Evolutionary conservation across 2,888 invertebrate genomes (phyloP).

Genomic region (Drosophila emarginata): DNA sequence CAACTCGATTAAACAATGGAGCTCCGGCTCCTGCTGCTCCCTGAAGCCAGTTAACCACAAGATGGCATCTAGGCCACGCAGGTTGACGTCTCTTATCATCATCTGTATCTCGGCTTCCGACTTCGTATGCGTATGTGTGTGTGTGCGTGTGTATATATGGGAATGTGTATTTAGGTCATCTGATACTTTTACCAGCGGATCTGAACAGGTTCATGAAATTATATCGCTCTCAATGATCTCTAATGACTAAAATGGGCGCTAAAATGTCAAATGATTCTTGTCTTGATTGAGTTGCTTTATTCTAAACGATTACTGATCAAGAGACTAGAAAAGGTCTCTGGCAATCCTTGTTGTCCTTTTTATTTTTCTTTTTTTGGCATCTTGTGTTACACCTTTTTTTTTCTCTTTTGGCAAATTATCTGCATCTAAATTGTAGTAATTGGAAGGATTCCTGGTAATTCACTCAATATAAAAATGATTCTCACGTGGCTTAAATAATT

Average conservation of each 20-base stretch:
- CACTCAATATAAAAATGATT: conserved; percentile 20
- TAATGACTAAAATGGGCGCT: conserved; percentile 40
- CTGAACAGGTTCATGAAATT: conserved; percentile 47
- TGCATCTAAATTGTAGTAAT: conserved; percentile 50
- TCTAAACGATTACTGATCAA: conserved; percentile 25
- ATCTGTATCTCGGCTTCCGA: conserved; percentile 53
- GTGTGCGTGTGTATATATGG: conserved; percentile 43
- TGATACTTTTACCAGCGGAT: conserved; percentile 53
- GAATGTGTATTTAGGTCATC: conserved; percentile 45
- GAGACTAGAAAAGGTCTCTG: conserved; percentile 34
- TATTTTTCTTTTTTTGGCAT: conserved; percentile 10
- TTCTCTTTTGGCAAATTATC: conserved; percentile 44
- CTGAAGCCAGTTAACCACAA: conserved; percentile 53
- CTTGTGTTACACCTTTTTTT: conserved; percentile 47
- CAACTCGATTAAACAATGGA: conserved; percentile 41
- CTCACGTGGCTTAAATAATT: conserved; percentile 52
- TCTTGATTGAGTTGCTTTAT: conserved; percentile 58
- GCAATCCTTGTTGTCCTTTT: conserved; percentile 21
- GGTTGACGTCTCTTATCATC: conserved; percentile 47
- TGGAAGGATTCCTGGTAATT: conserved; percentile 54
- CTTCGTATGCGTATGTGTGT: not conserved
- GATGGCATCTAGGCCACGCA: conserved; percentile 28
- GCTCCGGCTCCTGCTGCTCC: conserved; percentile 10
- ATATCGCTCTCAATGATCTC: conserved; percentile 30
- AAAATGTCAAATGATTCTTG: conserved; percentile 63